These are phyloP conservation scores for Coptotermes formosanus DNA, from an alignment of 1,140 invertebrate species.

Conservation along the genomic window DNA sequence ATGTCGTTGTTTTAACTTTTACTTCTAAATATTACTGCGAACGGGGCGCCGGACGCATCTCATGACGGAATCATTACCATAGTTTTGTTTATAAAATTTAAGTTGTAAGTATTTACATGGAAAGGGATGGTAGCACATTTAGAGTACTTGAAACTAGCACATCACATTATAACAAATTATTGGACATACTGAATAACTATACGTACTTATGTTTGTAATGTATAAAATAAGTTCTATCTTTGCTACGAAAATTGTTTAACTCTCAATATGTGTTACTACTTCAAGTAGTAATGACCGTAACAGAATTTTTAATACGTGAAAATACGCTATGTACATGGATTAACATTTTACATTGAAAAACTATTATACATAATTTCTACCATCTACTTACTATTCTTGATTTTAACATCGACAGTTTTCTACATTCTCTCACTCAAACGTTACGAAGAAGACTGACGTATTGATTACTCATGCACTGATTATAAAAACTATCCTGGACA, in stretches of 20 bases:
- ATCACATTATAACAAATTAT: too few relatives aligned
- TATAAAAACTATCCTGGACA: background rate
- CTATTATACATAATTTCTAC: background rate
- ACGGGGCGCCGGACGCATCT: too few relatives aligned
- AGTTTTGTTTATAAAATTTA: too few relatives aligned
- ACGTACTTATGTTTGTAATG: background rate
- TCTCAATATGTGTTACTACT: background rate
- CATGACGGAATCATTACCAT: too few relatives aligned
- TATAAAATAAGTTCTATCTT: background rate
- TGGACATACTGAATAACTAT: too few relatives aligned
- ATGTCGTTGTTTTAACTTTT: too few relatives aligned
- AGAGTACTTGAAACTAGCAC: too few relatives aligned
- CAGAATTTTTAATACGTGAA: too few relatives aligned
- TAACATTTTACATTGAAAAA: background rate
- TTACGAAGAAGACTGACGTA: background rate
- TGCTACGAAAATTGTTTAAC: background rate
- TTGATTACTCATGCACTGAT: background rate
- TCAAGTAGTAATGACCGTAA: background rate
- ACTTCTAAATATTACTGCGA: too few relatives aligned
- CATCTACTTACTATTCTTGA: background rate
- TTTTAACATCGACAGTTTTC: background rate
- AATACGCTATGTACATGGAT: background rate
- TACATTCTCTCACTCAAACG: constrained; percentile 1
- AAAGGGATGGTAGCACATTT: too few relatives aligned
- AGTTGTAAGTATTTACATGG: too few relatives aligned